Evolutionary conservation across 2,113 vertebrate genomes (phyloP).

Genomic region (Engystomops pustulosus): DNA sequence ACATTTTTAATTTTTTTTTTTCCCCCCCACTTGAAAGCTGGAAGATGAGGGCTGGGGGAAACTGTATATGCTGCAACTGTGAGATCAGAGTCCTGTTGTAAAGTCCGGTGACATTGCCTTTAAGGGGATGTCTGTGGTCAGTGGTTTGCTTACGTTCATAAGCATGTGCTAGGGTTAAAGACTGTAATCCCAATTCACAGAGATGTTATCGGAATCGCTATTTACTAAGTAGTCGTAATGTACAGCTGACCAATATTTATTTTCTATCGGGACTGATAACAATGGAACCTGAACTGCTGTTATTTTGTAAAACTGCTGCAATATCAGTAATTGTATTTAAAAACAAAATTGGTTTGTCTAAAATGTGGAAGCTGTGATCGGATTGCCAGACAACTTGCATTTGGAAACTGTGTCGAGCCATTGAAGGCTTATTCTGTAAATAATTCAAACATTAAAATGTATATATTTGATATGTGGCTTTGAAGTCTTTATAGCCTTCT

Average conservation of each 20-base stretch:
- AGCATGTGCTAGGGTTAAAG: slow-evolving; percentile 20
- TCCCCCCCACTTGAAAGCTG: not conserved
- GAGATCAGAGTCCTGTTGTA: too few relatives aligned
- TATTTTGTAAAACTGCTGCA: slow-evolving; percentile 64
- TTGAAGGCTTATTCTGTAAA: slow-evolving; percentile 78
- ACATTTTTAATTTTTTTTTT: not conserved
- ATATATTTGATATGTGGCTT: slow-evolving; percentile 81
- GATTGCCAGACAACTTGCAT: slow-evolving; percentile 72
- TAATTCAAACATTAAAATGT: slow-evolving; percentile 85
- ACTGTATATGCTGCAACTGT: not conserved
- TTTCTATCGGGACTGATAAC: slow-evolving; percentile 31
- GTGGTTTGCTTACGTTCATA: not conserved
- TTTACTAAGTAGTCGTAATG: slow-evolving; percentile 3
- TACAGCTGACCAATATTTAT: slow-evolving; percentile 43
- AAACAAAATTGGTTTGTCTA: slow-evolving; percentile 71
- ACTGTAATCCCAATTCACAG: not conserved
- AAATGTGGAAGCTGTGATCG: slow-evolving; percentile 70
- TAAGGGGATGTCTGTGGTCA: not conserved
- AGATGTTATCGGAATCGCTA: not conserved
- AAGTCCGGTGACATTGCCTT: not conserved
- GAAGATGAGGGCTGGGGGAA: not conserved
- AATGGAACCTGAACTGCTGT: slow-evolving; percentile 18
- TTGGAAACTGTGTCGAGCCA: slow-evolving; percentile 79
- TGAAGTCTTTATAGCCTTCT: slow-evolving; percentile 64
- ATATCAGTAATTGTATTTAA: slow-evolving; percentile 71